Evolutionary conservation across 2,113 vertebrate genomes (phyloP), one percentile per base, ranked within the genome.

Genomic region (Pavo muticus): DNA sequence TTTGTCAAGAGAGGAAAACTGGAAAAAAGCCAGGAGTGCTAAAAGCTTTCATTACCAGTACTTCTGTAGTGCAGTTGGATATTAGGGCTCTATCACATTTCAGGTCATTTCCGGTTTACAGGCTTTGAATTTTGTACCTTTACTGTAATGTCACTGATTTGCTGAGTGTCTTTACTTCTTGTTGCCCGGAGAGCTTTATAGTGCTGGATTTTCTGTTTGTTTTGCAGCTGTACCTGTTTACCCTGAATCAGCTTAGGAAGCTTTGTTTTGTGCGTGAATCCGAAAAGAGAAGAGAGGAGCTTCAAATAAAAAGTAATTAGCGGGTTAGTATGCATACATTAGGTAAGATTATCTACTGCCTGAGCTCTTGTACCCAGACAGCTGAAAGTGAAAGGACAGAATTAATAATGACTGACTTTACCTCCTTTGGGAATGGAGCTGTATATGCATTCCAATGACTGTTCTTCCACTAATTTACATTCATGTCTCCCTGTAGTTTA

Each of bases 51-150:
- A 24, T 73, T 87, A 29, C 10, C 27, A 44, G 30, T 54, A 61
- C 11, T 0, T 0, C 4, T 0, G 30, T 76, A 82, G 6, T 30
- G n/a, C 44, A 65, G 30, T 7, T 76, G 59, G 44, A 75, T 67
- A 30, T 82, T 44, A 75, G 40, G 40, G 14, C 40, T 52, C 30
- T 50, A 32, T 87, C 21, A 3, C 4, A 3, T 78, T 95, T 83
- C 77, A 92, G 42, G 52, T 80, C 9, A 11, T 57, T 89, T 80
- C 85, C 88, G 59, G 32, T 94, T 92, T 93, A 39, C 68, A 76
- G 65, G 64, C 39, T 37, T 82, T 60, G 60, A 57, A 11, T 48
- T 16, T 61, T 60, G 40, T 14, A 10, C 1, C 1, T 57, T n/a
- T 77, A 50, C 64, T 94, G 15, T 23, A 40, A 42, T 10, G 14